phyloP scores from a whole-genome alignment of 2,888 invertebrate genomes.

The Cotesia congregata region DNA sequence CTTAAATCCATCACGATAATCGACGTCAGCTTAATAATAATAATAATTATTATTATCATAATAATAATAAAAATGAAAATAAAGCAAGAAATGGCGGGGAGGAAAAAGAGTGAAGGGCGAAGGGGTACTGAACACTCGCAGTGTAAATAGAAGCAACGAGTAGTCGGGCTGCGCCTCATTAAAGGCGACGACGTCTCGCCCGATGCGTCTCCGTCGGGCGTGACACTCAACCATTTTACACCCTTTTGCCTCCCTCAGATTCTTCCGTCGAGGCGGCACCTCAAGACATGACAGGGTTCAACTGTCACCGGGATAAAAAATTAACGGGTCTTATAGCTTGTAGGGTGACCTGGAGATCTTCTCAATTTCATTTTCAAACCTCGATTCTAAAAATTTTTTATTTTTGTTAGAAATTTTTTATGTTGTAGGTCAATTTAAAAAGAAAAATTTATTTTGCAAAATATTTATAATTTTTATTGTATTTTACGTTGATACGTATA shows the following conservation, averaged over 20 bases:
- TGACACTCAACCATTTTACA: conserved; percentile 20
- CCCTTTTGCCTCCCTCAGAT: background rate
- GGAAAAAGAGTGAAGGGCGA: conserved; percentile 1
- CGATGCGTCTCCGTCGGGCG: conserved; percentile 32
- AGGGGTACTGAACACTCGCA: conserved; percentile 37
- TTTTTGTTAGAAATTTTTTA: too few relatives aligned
- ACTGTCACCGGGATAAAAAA: too few relatives aligned
- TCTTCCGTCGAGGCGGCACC: too few relatives aligned
- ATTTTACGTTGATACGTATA: too few relatives aligned
- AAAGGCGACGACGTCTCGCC: conserved; percentile 55
- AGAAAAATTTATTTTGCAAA: too few relatives aligned
- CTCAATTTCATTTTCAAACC: too few relatives aligned
- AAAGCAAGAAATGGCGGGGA: background rate
- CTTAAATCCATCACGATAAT: conserved; percentile 30
- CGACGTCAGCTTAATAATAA: background rate
- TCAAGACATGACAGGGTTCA: too few relatives aligned
- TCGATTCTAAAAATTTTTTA: too few relatives aligned
- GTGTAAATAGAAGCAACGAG: conserved; percentile 51
- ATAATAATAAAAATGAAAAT: conserved; percentile 4
- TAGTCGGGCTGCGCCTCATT: conserved; percentile 53
- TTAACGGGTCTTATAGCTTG: too few relatives aligned
- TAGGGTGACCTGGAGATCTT: too few relatives aligned
- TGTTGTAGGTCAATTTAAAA: too few relatives aligned
- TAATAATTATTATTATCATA: background rate
- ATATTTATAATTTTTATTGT: too few relatives aligned